These are phyloP conservation scores for Chiloscyllium plagiosum DNA, from an alignment of 2,113 vertebrate species.

Conservation along the genomic window DNA sequence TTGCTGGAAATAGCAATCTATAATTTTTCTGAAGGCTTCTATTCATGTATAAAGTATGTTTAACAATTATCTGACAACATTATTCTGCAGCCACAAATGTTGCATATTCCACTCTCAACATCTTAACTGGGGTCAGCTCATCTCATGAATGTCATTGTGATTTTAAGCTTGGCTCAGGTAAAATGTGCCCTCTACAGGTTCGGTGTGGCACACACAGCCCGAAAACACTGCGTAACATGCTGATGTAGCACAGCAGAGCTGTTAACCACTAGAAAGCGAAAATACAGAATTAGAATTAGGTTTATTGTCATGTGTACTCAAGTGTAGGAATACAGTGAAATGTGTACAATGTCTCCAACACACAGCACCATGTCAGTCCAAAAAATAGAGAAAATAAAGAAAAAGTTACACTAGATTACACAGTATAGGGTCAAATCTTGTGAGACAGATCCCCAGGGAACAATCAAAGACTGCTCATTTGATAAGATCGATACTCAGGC, in stretches of 20 bases:
- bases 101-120: background rate
- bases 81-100: background rate
- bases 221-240: background rate
- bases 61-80: background rate
- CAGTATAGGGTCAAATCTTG: background rate
- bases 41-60: background rate
- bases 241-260: background rate
- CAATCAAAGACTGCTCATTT: background rate
- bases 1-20: background rate
- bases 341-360: too few species aligned
- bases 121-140: background rate
- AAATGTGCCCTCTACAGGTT: background rate
- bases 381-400: too few species aligned
- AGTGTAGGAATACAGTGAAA: too few species aligned
- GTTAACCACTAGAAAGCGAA: background rate
- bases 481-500: background rate
- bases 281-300: background rate
- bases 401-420: too few species aligned
- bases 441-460: background rate
- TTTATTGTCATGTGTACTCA: too few species aligned
- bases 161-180: background rate
- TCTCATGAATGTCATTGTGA: background rate
- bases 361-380: too few species aligned
- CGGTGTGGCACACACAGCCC: background rate
- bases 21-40: background rate